Conservation (phyloP, 2,113 vertebrate species). For the Craseonycteris thonglongyai region DNA sequence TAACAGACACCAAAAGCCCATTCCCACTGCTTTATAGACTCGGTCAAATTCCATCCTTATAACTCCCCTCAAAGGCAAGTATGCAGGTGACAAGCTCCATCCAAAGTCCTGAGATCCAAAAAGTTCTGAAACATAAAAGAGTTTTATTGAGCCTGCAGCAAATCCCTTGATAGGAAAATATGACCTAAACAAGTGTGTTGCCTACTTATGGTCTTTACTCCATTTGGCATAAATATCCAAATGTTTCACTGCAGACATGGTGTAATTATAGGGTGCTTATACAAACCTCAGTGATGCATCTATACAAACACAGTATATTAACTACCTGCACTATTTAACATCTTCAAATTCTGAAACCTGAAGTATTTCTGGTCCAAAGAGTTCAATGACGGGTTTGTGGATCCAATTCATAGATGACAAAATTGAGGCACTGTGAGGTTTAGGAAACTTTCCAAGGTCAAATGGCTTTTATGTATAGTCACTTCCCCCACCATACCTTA, state of each 20-base stretch:
- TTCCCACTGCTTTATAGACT: neutral
- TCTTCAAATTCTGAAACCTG: constrained; percentile 4
- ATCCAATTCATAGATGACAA: neutral
- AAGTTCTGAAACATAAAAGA: neutral
- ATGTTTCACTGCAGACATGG: neutral
- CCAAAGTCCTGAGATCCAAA: neutral
- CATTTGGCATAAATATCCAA: neutral
- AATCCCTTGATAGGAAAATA: neutral
- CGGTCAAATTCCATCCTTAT: neutral
- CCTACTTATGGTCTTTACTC: neutral
- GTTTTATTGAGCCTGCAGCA: neutral
- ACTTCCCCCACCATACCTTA: neutral
- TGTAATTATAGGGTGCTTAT: neutral
- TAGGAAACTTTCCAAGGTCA: neutral
- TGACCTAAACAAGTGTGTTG: neutral
- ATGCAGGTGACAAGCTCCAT: neutral
- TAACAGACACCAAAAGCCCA: neutral
- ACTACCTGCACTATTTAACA: neutral
- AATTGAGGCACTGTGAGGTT: neutral
- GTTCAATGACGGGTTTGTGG: neutral
- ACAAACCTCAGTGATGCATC: neutral
- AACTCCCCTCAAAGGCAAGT: neutral
- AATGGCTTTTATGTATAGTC: neutral
- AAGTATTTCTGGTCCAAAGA: neutral
- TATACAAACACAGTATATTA: neutral